Evolutionary conservation across 2,113 vertebrate genomes (phyloP).

Genomic region (Erythrocercus mccallii): DNA sequence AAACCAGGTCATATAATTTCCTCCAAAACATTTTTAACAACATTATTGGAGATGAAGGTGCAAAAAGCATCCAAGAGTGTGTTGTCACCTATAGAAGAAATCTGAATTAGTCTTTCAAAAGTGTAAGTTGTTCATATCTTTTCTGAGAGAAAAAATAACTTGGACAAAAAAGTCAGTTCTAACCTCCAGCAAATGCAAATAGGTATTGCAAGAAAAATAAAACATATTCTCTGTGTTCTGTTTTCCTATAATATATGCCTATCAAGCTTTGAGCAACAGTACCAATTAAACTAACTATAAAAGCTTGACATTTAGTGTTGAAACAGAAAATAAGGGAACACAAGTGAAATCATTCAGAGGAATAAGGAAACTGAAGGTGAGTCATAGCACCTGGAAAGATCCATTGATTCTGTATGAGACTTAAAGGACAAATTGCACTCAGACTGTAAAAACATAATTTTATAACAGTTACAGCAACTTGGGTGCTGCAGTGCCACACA

Average conservation of each 20-base stretch:
- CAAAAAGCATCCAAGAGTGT: background rate
- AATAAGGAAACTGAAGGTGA: conserved; percentile 14
- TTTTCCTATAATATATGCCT: conserved; percentile 6
- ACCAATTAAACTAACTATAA: conserved; percentile 29
- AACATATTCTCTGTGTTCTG: background rate
- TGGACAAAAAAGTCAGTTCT: background rate
- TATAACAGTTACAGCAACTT: background rate
- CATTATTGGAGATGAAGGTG: background rate
- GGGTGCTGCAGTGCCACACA: conserved; percentile 35
- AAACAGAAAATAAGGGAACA: background rate
- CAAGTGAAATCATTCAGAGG: background rate
- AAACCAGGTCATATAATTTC: background rate
- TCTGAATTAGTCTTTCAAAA: background rate
- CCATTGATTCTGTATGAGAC: background rate
- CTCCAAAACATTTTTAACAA: background rate
- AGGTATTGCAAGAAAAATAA: background rate
- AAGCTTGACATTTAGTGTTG: conserved; percentile 15
- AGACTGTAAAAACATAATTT: conserved; percentile 6
- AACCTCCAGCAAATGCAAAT: background rate
- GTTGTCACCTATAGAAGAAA: background rate
- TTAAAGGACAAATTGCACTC: background rate
- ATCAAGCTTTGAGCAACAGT: background rate
- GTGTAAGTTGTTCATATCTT: background rate
- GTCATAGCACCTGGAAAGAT: conserved; percentile 27
- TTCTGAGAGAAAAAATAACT: background rate